These are phyloP conservation scores for Lasioglossum villosulum DNA, from an alignment of 2,888 invertebrate species.

Conservation along the genomic window DNA sequence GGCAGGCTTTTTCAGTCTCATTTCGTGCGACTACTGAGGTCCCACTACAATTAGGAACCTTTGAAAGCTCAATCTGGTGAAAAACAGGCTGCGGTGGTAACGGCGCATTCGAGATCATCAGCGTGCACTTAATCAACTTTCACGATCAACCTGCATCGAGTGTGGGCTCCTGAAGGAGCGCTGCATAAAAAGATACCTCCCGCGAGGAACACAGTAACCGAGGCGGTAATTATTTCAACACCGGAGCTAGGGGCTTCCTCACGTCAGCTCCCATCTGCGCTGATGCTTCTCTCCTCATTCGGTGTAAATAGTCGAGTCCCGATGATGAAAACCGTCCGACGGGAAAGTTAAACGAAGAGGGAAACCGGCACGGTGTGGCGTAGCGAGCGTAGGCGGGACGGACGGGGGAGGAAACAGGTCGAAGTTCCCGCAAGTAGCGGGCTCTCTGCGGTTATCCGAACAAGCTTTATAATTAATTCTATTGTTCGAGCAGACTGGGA, in stretches of 20 bases:
- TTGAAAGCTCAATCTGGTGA: neutral
- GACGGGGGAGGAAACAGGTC: slow-evolving; percentile 12
- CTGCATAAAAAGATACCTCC: slow-evolving; percentile 32
- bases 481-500: slow-evolving; percentile 75
- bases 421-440: slow-evolving; percentile 74
- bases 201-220: slow-evolving; percentile 24
- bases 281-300: neutral
- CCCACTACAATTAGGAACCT: neutral
- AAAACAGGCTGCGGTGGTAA: neutral
- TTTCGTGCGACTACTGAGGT: neutral
- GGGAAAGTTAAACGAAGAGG: slow-evolving; percentile 19
- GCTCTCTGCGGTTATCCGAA: slow-evolving; percentile 77
- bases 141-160: slow-evolving; percentile 10
- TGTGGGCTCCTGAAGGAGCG: neutral
- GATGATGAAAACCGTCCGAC: slow-evolving; percentile 43
- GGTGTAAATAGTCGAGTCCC: slow-evolving; percentile 23
- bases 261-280: slow-evolving; percentile 50
- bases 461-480: slow-evolving; percentile 81
- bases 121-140: slow-evolving; percentile 16
- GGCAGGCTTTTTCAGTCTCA: neutral
- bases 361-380: slow-evolving; percentile 15
- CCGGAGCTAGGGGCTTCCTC: slow-evolving; percentile 55
- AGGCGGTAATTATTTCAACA: slow-evolving; percentile 56
- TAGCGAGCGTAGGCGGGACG: neutral
- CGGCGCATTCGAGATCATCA: slow-evolving; percentile 14